phyloP scores from a whole-genome alignment of 2,113 vertebrate species.

The Procavia capensis region DNA sequence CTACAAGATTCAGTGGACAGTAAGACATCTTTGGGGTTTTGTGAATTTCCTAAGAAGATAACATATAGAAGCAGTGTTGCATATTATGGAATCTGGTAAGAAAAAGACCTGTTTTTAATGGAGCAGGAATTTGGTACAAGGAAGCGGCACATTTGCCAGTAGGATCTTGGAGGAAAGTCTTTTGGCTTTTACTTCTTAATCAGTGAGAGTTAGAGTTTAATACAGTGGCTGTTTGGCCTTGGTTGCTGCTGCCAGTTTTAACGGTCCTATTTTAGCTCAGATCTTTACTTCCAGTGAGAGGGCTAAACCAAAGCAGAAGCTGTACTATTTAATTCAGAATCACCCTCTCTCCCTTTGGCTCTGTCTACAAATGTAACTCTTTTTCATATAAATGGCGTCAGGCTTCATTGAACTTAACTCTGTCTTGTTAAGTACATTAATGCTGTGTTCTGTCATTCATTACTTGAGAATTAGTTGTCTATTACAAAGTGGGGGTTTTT shows the following conservation, averaged over 20 bases:
- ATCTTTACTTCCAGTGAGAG: constrained; percentile 73
- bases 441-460: constrained; percentile 78
- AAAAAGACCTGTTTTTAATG: background rate
- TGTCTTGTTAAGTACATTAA: constrained; percentile 81
- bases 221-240: constrained; percentile 50
- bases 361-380: constrained; percentile 67
- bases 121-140: constrained; percentile 46
- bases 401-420: constrained; percentile 80
- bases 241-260: constrained; percentile 55
- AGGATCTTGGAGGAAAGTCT: constrained; percentile 55
- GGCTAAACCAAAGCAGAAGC: constrained; percentile 76
- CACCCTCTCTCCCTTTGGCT: constrained; percentile 62
- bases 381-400: constrained; percentile 79
- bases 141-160: constrained; percentile 29
- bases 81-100: background rate
- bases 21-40: background rate
- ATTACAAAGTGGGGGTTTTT: constrained; percentile 66
- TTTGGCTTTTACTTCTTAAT: constrained; percentile 52
- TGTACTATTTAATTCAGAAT: constrained; percentile 80
- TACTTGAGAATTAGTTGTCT: constrained; percentile 77
- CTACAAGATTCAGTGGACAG: background rate
- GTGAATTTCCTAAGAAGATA: constrained; percentile 4
- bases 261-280: constrained; percentile 76
- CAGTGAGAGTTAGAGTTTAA: constrained; percentile 64
- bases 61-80: background rate